These are phyloP conservation scores for Naso thynnoides DNA, from an alignment of 2,797 vertebrate species.

Conservation along the genomic window DNA sequence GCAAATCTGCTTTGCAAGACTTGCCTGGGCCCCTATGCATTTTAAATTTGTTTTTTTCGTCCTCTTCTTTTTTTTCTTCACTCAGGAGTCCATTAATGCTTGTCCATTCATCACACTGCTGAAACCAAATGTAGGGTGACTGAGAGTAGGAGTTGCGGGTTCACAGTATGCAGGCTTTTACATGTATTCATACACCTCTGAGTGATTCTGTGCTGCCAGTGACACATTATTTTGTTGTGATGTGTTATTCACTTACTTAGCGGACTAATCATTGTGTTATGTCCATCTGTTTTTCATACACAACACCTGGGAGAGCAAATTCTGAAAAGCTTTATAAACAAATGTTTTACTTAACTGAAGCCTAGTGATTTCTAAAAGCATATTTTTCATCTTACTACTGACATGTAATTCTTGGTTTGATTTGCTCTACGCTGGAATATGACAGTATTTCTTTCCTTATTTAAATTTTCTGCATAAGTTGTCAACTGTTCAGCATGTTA, in stretches of 20 bases:
- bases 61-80: constrained; percentile 4
- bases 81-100: constrained; percentile 45
- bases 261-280: constrained; percentile 40
- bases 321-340: constrained; percentile 56
- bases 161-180: constrained; percentile 42
- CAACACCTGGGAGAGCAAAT: constrained; percentile 23
- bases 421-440: neutral
- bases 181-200: constrained; percentile 38
- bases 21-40: constrained; percentile 48
- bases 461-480: neutral
- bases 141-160: constrained; percentile 15
- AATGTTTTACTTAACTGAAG: constrained; percentile 37
- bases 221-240: constrained; percentile 39
- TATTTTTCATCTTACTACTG: neutral
- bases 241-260: constrained; percentile 48
- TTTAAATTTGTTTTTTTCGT: constrained; percentile 44
- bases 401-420: neutral
- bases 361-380: constrained; percentile 29
- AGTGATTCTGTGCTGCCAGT: constrained; percentile 19
- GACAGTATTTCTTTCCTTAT: neutral
- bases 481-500: neutral
- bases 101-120: constrained; percentile 47
- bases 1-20: constrained; percentile 64
- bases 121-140: constrained; percentile 14
- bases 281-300: constrained; percentile 55